Evolutionary conservation across 2,888 invertebrate genomes (phyloP).

Genomic region (Dolomedes plantarius): DNA sequence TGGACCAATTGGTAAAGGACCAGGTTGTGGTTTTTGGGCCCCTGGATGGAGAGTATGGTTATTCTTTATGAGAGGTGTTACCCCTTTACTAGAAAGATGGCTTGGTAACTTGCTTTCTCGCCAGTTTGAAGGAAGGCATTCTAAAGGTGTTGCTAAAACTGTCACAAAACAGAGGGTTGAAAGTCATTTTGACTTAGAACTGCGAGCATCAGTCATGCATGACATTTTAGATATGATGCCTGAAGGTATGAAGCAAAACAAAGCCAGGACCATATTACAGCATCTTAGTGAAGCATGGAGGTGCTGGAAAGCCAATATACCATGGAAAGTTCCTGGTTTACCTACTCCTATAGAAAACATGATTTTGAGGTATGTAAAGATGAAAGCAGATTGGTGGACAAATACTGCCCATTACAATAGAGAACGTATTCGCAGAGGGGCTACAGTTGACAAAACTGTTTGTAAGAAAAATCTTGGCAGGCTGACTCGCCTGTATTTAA

Average conservation of each 20-base stretch:
- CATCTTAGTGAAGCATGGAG: slow-evolving; percentile 99
- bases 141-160: slow-evolving; percentile 99
- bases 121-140: slow-evolving; percentile 99
- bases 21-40: slow-evolving; percentile 99
- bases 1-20: slow-evolving; percentile 98
- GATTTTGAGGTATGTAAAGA: slow-evolving; percentile 99
- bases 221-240: slow-evolving; percentile 99
- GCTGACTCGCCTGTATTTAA: slow-evolving; percentile 96
- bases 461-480: slow-evolving; percentile 99
- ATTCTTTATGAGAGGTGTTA: slow-evolving; percentile 99
- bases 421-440: slow-evolving; percentile 98
- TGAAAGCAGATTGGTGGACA: slow-evolving; percentile 99
- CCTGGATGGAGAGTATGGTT: slow-evolving; percentile 99
- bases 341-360: slow-evolving; percentile 99
- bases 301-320: slow-evolving; percentile 99
- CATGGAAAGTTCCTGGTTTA: slow-evolving; percentile 99
- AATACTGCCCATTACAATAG: slow-evolving; percentile 99
- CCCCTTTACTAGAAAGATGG: slow-evolving; percentile 98
- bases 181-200: slow-evolving; percentile 98
- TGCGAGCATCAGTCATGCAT: slow-evolving; percentile 93
- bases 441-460: slow-evolving; percentile 99
- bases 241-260: slow-evolving; percentile 99
- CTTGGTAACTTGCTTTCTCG: slow-evolving; percentile 98
- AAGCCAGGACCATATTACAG: slow-evolving; percentile 98
- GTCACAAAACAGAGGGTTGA: slow-evolving; percentile 99